Conservation (phyloP, 2,797 vertebrate genomes). For the Loris lydekkerianus region DNA sequence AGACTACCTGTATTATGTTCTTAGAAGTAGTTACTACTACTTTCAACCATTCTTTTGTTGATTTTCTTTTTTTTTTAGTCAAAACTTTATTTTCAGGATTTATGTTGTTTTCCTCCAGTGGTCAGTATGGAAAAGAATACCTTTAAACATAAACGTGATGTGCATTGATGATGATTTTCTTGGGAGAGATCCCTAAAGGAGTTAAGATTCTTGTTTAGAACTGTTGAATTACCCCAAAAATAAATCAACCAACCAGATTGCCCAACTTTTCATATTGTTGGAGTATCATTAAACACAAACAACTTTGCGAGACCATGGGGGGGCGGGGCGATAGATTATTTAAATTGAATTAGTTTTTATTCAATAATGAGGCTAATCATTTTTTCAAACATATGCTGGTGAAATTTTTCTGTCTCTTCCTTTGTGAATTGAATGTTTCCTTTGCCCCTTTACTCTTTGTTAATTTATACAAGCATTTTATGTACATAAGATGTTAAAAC, state of each 20-base stretch:
- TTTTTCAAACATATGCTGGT: constrained; percentile 28
- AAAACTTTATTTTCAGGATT: not conserved
- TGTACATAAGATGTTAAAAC: not conserved
- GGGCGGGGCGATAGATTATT: not conserved
- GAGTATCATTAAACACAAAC: not conserved
- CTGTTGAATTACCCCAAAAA: not conserved
- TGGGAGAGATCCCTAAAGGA: not conserved
- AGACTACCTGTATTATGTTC: not conserved
- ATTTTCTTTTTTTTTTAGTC: not conserved
- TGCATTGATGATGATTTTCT: not conserved
- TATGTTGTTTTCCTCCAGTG: not conserved
- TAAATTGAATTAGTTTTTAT: not conserved
- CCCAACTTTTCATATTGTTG: not conserved
- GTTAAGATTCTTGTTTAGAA: not conserved
- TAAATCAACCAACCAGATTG: not conserved
- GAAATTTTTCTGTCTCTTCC: constrained; percentile 15
- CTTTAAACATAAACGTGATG: not conserved
- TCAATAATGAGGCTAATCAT: not conserved
- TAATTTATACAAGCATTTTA: not conserved
- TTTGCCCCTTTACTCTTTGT: not conserved
- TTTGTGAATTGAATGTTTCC: not conserved
- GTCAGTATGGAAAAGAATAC: not conserved
- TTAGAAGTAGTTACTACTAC: not conserved
- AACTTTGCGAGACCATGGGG: not conserved
- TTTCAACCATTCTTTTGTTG: not conserved